Conservation (phyloP, 2,797 vertebrate species). For the Sternotherus odoratus region DNA sequence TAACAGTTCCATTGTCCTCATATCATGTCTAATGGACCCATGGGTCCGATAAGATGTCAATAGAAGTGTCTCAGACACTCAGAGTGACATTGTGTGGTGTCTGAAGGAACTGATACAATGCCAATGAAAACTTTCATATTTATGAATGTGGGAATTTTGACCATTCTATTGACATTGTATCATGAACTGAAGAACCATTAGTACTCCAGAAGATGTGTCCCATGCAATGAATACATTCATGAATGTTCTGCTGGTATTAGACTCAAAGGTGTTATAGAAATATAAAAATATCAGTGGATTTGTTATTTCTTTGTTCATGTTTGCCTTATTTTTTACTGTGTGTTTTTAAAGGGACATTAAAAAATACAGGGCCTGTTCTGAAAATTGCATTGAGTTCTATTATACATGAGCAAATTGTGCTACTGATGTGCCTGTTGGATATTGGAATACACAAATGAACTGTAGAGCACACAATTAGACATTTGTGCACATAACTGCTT, state of each 20-base stretch:
- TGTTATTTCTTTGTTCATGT: not conserved
- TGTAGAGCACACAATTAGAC: not conserved
- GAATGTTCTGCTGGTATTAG: not conserved
- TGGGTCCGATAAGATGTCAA: slow-evolving; percentile 38
- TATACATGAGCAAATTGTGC: not conserved
- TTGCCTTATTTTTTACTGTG: not conserved
- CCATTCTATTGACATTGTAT: not conserved
- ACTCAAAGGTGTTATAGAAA: not conserved
- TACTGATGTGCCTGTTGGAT: not conserved
- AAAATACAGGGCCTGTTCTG: not conserved
- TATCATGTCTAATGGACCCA: slow-evolving; percentile 21
- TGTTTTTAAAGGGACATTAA: not conserved
- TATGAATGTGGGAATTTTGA: not conserved
- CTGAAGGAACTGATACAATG: slow-evolving; percentile 12
- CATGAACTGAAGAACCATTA: not conserved
- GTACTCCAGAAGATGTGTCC: not conserved
- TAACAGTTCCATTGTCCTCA: slow-evolving; percentile 37
- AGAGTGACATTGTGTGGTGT: not conserved
- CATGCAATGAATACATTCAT: not conserved
- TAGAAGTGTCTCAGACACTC: not conserved
- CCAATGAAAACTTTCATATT: slow-evolving; percentile 1
- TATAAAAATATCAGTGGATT: not conserved
- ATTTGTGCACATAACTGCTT: not conserved
- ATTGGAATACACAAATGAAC: not conserved
- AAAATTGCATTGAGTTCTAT: fast-evolving